These are phyloP conservation scores for Oscheius sp. DNA, from an alignment of 2,888 invertebrate genomes.

Conservation along the genomic window DNA sequence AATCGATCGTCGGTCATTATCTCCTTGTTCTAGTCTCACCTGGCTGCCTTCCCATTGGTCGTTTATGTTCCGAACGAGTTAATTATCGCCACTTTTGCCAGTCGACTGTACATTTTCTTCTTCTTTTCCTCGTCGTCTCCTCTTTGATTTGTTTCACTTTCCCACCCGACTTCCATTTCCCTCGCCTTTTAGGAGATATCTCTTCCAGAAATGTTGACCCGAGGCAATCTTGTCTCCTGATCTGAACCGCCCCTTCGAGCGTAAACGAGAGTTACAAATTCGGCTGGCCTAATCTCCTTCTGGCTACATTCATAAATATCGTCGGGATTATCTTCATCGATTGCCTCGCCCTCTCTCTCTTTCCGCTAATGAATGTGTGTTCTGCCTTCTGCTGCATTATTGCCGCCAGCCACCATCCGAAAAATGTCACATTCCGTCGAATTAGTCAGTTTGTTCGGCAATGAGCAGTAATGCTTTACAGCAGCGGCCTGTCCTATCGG, in stretches of 20 bases:
- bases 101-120: slow-evolving; percentile 10
- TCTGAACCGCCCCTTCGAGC: background rate
- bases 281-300: no score
- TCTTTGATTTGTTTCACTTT: background rate
- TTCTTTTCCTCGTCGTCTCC: background rate
- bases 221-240: slow-evolving; percentile 11
- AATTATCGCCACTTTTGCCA: background rate
- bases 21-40: background rate
- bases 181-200: background rate
- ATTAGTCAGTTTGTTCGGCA: background rate
- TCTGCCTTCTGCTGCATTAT: slow-evolving; percentile 22
- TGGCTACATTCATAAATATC: slow-evolving; percentile 29
- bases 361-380: slow-evolving; percentile 31
- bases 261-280: no score
- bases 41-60: slow-evolving; percentile 11
- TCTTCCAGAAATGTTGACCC: slow-evolving; percentile 1
- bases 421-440: background rate
- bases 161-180: background rate
- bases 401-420: background rate
- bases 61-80: slow-evolving; percentile 20
- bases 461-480: no score
- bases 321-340: slow-evolving; percentile 36
- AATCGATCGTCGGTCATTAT: slow-evolving; percentile 32
- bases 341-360: slow-evolving; percentile 16
- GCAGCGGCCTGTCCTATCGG: no score